A percentile compares a stretch with the other conserved stretches of the same genome.
phyloP scores from a whole-genome alignment of 2,113 vertebrate species.

The Bubo scandiacus region DNA sequence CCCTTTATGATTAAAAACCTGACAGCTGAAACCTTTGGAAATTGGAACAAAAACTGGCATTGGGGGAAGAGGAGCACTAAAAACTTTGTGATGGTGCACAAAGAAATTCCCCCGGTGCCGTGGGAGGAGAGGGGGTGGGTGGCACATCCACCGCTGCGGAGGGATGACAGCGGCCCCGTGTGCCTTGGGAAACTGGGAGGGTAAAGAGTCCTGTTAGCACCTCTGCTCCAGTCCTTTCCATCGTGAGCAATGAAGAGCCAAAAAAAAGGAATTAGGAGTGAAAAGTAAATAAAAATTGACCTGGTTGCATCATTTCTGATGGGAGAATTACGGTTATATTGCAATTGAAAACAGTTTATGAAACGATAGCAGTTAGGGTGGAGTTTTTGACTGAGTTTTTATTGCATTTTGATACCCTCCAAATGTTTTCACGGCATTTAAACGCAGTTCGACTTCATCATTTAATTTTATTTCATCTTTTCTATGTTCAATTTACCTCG shows the following conservation, averaged over 20 bases:
- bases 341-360: background rate
- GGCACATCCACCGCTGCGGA: background rate
- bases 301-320: background rate
- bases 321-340: accelerated
- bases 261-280: background rate
- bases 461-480: background rate
- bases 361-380: accelerated
- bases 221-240: background rate
- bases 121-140: background rate
- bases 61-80: background rate
- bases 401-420: background rate
- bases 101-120: background rate
- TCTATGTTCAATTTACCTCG: background rate
- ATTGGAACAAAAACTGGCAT: background rate
- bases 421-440: background rate
- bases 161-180: background rate
- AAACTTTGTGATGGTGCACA: background rate
- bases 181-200: background rate
- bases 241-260: background rate
- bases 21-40: background rate
- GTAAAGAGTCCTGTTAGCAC: background rate
- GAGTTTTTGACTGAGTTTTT: background rate
- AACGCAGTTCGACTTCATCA: background rate
- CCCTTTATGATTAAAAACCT: background rate
- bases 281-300: background rate